phyloP scores from a whole-genome alignment of 2,888 invertebrate genomes.

The Himalopsyche japonica region DNA sequence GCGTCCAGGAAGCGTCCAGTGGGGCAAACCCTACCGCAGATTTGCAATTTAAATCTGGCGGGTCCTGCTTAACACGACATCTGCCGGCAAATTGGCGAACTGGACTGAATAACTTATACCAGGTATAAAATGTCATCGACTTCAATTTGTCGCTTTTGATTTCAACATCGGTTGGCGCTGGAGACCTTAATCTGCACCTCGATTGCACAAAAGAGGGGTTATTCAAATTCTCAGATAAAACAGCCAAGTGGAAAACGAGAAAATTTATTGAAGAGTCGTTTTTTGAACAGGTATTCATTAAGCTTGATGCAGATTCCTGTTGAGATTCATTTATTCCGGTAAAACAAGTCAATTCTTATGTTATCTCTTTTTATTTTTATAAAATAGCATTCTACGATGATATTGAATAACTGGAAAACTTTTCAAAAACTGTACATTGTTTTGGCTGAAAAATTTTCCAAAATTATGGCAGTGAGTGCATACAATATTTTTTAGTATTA shows the following conservation, averaged over 20 bases:
- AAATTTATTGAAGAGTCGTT: background rate
- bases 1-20: background rate
- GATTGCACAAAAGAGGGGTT: background rate
- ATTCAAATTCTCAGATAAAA: background rate
- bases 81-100: constrained; percentile 58
- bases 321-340: background rate
- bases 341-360: too few relatives aligned
- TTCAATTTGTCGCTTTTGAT: constrained; percentile 35
- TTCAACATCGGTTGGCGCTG: constrained; percentile 19
- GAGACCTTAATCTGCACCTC: background rate
- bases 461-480: too few relatives aligned
- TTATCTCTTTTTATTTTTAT: too few relatives aligned
- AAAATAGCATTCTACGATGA: too few relatives aligned
- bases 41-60: constrained; percentile 62
- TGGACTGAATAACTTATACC: constrained; percentile 34
- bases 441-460: too few relatives aligned
- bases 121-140: constrained; percentile 32
- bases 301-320: background rate
- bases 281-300: background rate
- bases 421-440: too few relatives aligned
- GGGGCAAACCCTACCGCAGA: constrained; percentile 43
- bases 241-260: background rate
- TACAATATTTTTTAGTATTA: too few relatives aligned
- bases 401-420: too few relatives aligned
- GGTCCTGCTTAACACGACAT: constrained; percentile 64